Conservation (phyloP, 53 echinoderm and acorn worm genomes). For the Paracentrotus lividus region DNA sequence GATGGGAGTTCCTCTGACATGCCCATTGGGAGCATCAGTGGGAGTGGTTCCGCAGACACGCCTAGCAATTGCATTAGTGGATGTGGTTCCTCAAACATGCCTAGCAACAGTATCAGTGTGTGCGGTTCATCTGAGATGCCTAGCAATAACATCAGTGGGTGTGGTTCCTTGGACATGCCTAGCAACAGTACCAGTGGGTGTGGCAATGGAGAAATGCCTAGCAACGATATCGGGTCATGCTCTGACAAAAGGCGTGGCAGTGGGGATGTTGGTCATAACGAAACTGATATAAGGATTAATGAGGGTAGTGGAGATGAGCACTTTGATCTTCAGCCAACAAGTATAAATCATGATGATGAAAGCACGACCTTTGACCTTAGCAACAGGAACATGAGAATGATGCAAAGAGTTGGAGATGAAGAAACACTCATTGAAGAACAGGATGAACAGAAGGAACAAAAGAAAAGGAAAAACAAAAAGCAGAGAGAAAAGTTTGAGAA, state of each 20-base stretch:
- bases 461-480: constrained; percentile 44
- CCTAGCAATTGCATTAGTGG: background rate
- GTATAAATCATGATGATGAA: background rate
- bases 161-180: background rate
- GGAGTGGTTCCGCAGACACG: background rate
- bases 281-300: too few relatives aligned
- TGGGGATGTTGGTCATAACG: background rate
- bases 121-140: background rate
- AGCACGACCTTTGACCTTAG: background rate
- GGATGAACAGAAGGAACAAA: constrained; percentile 15
- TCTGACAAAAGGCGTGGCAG: background rate
- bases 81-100: background rate
- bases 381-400: background rate
- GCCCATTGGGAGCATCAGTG: background rate
- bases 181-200: background rate
- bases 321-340: background rate
- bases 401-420: background rate
- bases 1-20: background rate
- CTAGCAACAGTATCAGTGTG: background rate
- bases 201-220: background rate
- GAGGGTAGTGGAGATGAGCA: background rate
- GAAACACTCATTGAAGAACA: background rate
- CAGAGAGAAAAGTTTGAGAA: constrained; percentile 25
- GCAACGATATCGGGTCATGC: background rate
- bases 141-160: background rate